phyloP scores from a whole-genome alignment of 2,797 vertebrate genomes.

The Falco cherrug region DNA sequence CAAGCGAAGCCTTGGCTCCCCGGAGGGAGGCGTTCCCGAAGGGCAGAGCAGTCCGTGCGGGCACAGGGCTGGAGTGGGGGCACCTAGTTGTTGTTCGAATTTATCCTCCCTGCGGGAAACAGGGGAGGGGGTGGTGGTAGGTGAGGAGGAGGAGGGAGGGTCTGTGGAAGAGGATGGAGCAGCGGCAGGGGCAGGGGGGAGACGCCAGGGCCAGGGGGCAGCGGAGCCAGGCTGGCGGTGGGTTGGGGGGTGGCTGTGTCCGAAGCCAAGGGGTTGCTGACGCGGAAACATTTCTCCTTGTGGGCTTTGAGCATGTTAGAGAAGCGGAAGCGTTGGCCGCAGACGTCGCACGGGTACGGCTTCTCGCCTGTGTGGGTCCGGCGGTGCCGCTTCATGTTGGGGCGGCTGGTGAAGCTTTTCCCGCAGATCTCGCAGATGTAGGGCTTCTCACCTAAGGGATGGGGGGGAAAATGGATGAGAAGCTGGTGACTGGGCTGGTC shows the following conservation, averaged over 20 bases:
- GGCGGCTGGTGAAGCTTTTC: conserved; percentile 97
- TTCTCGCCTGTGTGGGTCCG: conserved; percentile 96
- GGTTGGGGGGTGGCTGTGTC: conserved; percentile 65
- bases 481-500: rapidly evolving
- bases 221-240: background rate
- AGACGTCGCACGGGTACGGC: conserved; percentile 93
- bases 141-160: conserved; percentile 79
- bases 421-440: conserved; percentile 98
- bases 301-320: conserved; percentile 98
- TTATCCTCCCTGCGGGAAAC: conserved; percentile 87
- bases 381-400: conserved; percentile 98
- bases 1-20: conserved; percentile 14
- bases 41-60: conserved; percentile 41
- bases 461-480: rapidly evolving
- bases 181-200: conserved; percentile 78
- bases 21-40: background rate
- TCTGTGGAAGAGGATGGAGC: conserved; percentile 82
- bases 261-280: conserved; percentile 83
- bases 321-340: conserved; percentile 94
- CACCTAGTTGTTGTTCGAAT: conserved; percentile 80
- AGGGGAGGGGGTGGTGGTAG: conserved; percentile 85
- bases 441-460: conserved; percentile 89
- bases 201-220: conserved; percentile 57
- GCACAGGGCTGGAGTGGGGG: background rate
- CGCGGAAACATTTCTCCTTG: conserved; percentile 93